These are phyloP conservation scores for Bubo scandiacus DNA, from an alignment of 2,113 vertebrate genomes.

Conservation along the genomic window DNA sequence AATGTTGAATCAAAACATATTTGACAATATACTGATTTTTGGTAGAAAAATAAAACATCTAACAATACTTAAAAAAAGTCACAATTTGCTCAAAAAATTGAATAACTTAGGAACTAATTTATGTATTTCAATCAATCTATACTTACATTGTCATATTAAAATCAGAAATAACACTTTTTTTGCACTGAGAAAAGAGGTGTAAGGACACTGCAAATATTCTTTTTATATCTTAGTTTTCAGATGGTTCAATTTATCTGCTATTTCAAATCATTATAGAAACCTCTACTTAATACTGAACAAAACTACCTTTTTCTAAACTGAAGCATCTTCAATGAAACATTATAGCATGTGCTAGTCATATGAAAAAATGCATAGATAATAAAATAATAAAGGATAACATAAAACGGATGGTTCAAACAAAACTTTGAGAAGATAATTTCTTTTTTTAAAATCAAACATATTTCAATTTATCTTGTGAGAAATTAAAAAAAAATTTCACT, in stretches of 20 bases:
- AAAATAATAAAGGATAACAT: neutral
- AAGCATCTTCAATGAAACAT: neutral
- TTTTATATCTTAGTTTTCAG: neutral
- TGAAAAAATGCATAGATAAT: neutral
- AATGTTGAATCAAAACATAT: neutral
- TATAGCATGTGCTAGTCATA: neutral
- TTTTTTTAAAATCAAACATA: neutral
- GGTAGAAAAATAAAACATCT: neutral
- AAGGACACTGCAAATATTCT: neutral
- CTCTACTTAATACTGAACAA: neutral
- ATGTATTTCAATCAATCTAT: neutral
- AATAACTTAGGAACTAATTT: neutral
- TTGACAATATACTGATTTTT: neutral
- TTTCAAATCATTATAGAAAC: neutral
- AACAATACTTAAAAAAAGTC: neutral
- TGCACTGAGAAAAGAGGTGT: neutral
- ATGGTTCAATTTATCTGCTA: neutral
- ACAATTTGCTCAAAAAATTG: fast-evolving
- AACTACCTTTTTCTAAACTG: neutral
- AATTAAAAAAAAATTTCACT: neutral
- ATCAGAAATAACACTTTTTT: neutral
- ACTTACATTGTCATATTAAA: neutral
- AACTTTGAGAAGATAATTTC: neutral
- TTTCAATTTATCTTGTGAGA: neutral
- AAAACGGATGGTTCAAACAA: neutral